These are phyloP conservation scores for Epizoanthus fatuus DNA, from an alignment of 92 coral and sea anemone genomes.

Conservation along the genomic window DNA sequence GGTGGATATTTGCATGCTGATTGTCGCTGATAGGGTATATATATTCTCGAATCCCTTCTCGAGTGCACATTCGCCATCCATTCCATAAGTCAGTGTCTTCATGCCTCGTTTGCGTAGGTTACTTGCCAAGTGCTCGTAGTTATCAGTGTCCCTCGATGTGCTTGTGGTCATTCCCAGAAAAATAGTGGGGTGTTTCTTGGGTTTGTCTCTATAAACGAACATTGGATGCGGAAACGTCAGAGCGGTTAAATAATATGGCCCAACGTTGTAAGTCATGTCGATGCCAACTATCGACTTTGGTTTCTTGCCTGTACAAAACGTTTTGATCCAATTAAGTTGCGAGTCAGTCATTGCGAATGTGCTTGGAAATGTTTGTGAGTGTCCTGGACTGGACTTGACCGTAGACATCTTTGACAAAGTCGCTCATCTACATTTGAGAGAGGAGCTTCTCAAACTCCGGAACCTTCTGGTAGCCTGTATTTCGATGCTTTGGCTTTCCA, in stretches of 20 bases:
- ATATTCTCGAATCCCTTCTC: constrained; percentile 26
- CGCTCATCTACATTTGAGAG: too few species aligned
- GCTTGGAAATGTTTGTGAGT: too few species aligned
- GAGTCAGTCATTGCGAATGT: too few species aligned
- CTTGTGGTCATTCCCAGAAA: constrained; percentile 54
- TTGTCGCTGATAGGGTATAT: constrained; percentile 23
- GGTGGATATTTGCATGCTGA: constrained; percentile 7
- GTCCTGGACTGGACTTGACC: too few species aligned
- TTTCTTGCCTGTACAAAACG: too few species aligned
- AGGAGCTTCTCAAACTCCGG: too few species aligned
- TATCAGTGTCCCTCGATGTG: constrained; percentile 28
- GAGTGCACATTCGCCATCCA: constrained; percentile 25
- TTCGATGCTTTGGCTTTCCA: too few species aligned
- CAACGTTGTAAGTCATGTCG: constrained; percentile 55
- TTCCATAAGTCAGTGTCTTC: constrained; percentile 18
- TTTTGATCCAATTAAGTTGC: too few species aligned
- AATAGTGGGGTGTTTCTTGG: constrained; percentile 43
- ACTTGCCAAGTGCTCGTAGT: constrained; percentile 40
- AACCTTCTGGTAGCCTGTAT: too few species aligned
- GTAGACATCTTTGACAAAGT: too few species aligned
- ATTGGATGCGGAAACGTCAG: constrained; percentile 58
- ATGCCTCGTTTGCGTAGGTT: constrained; percentile 24
- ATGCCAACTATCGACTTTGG: too few species aligned
- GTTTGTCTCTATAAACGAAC: constrained; percentile 48
- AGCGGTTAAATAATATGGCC: constrained; percentile 53